Percentiles rank a stretch among this genome's conserved stretches.
These are phyloP conservation scores for Channallabes apus DNA, from an alignment of 2,797 vertebrate species.

Conservation along the genomic window DNA sequence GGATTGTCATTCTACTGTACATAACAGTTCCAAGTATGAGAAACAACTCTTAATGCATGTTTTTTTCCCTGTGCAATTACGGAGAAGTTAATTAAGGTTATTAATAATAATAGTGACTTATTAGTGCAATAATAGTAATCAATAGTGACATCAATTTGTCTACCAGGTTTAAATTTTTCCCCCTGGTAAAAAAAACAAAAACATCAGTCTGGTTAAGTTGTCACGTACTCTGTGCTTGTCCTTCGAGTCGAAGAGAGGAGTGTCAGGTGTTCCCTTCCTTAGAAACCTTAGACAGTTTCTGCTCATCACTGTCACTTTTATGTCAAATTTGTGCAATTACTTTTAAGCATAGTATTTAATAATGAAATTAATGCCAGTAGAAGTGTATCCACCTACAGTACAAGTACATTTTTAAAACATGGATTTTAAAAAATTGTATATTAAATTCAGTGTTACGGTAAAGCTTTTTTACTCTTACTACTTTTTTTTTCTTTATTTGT, in stretches of 20 bases:
- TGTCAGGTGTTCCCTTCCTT: background rate
- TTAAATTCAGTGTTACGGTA: background rate
- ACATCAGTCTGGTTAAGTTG: background rate
- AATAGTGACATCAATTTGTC: background rate
- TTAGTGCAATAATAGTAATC: background rate
- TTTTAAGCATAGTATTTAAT: background rate
- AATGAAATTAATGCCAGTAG: too few species aligned
- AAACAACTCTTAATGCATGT: background rate
- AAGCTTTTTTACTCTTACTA: background rate
- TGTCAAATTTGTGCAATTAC: background rate
- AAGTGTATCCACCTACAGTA: background rate
- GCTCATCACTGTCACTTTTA: background rate
- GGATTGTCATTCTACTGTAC: too few species aligned
- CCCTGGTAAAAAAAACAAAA: background rate
- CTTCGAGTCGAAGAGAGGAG: background rate
- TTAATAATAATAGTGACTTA: too few species aligned
- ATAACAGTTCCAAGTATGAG: background rate
- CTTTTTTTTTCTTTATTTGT: background rate
- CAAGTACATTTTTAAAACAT: background rate
- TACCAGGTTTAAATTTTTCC: too few species aligned
- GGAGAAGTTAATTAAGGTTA: background rate
- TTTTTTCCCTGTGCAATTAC: background rate
- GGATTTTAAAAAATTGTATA: background rate
- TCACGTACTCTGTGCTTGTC: background rate
- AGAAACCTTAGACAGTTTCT: background rate